Percentiles rank a stretch among this genome's conserved stretches.
These are phyloP conservation scores for Coleophora flavipennella DNA, from an alignment of 2,888 invertebrate species.

Conservation along the genomic window DNA sequence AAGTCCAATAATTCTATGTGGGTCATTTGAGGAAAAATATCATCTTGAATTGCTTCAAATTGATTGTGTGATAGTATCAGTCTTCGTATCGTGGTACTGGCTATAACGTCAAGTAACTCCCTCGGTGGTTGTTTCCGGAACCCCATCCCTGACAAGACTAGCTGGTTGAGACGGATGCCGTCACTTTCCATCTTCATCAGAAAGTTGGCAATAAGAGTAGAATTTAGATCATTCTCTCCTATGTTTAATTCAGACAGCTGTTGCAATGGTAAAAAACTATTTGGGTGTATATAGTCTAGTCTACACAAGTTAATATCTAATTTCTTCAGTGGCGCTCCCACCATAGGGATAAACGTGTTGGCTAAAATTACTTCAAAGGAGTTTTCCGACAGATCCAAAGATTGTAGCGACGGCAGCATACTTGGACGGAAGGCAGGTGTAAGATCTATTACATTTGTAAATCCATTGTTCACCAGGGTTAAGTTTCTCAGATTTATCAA, in stretches of 20 bases:
- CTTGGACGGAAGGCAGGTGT: constrained; percentile 50
- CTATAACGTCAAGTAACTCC: constrained; percentile 58
- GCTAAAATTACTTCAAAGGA: constrained; percentile 51
- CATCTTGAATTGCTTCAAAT: constrained; percentile 63
- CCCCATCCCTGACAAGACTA: constrained; percentile 68
- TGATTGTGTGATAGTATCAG: constrained; percentile 68
- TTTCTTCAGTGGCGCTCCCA: constrained; percentile 47
- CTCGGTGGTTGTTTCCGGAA: constrained; percentile 65
- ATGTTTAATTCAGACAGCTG: constrained; percentile 56
- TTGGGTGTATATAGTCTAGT: constrained; percentile 64
- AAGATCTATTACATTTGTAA: constrained; percentile 51
- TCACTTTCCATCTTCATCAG: constrained; percentile 38
- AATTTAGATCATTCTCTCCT: constrained; percentile 68
- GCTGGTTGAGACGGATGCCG: constrained; percentile 48
- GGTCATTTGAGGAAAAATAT: constrained; percentile 69
- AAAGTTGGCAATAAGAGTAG: constrained; percentile 48
- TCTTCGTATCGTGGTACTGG: constrained; percentile 57
- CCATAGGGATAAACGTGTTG: constrained; percentile 58
- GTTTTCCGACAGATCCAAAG: constrained; percentile 70
- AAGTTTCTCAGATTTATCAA: constrained; percentile 60
- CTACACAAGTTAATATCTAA: constrained; percentile 67
- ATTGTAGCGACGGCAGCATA: constrained; percentile 54
- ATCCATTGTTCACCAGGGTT: constrained; percentile 70
- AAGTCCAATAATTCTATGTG: constrained; percentile 71
- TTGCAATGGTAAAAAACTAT: constrained; percentile 57